phyloP scores from a whole-genome alignment of 1,140 invertebrate genomes.

The Pogonognathellus flavescens region DNA sequence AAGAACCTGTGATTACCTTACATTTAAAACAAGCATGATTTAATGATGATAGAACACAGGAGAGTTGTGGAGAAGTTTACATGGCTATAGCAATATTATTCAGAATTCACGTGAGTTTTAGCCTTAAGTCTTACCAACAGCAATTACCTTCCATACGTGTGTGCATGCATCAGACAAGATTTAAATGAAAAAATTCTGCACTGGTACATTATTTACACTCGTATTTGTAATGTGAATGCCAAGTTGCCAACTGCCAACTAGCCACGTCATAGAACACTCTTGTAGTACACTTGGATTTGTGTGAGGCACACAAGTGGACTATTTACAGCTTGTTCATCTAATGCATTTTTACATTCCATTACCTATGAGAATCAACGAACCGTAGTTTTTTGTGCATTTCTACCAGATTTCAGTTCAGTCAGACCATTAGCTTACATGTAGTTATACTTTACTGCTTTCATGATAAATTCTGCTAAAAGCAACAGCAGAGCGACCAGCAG shows the following conservation, averaged over 20 bases:
- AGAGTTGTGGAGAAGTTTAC: no score
- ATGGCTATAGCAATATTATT: no score
- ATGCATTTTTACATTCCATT: conserved; percentile 48
- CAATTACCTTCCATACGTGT: background rate
- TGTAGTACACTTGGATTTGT: background rate
- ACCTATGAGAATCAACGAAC: conserved; percentile 28
- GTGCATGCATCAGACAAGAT: conserved; percentile 24
- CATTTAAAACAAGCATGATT: no score
- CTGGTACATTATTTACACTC: conserved; percentile 38
- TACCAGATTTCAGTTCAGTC: conserved; percentile 36
- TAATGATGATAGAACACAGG: no score
- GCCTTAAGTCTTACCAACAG: background rate
- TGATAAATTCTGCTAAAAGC: conserved; percentile 33
- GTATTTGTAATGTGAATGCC: conserved; percentile 24
- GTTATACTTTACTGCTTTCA: conserved; percentile 32
- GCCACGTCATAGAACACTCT: conserved; percentile 15
- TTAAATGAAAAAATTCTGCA: conserved; percentile 31
- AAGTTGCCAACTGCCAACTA: background rate
- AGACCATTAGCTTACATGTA: conserved; percentile 4
- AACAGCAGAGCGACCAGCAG: background rate
- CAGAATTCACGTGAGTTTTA: no score
- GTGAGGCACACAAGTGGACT: conserved; percentile 25
- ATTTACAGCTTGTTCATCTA: conserved; percentile 50
- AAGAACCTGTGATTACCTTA: no score
- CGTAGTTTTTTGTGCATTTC: conserved; percentile 15